These are phyloP conservation scores for Mythimna lalbum DNA, from an alignment of 2,888 invertebrate species.

Conservation along the genomic window DNA sequence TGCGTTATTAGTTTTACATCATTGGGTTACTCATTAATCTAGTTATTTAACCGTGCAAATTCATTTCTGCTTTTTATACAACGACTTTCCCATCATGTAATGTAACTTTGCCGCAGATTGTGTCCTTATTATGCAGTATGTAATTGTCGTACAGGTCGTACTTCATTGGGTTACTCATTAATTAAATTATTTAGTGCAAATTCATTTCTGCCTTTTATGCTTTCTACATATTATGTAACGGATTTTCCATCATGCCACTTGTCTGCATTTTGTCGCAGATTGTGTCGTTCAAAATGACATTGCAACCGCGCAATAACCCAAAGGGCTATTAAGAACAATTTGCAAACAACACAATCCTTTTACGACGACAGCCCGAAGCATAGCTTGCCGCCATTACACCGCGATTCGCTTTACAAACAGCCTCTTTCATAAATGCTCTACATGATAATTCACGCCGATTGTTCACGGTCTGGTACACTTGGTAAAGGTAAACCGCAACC, in stretches of 20 bases:
- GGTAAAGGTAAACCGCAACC: slow-evolving; percentile 88
- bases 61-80: too few species aligned
- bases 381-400: slow-evolving; percentile 77
- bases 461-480: slow-evolving; percentile 88
- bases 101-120: too few species aligned
- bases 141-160: too few species aligned
- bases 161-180: background rate
- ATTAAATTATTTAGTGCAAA: background rate
- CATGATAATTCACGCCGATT: slow-evolving; percentile 88
- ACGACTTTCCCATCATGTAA: too few species aligned
- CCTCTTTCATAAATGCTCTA: slow-evolving; percentile 86
- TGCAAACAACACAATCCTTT: slow-evolving; percentile 81
- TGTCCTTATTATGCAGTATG: too few species aligned
- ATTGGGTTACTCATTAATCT: slow-evolving; percentile 12
- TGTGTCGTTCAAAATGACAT: slow-evolving; percentile 66
- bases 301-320: slow-evolving; percentile 66
- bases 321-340: slow-evolving; percentile 78
- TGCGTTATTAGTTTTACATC: slow-evolving; percentile 24
- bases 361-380: slow-evolving; percentile 76
- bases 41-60: too few species aligned
- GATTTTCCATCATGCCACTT: slow-evolving; percentile 9
- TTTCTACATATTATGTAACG: background rate
- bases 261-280: slow-evolving; percentile 32
- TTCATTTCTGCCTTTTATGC: slow-evolving; percentile 1
- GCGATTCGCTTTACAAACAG: slow-evolving; percentile 85